phyloP scores from a whole-genome alignment of 2,113 vertebrate genomes.

The Myotis davidii region DNA sequence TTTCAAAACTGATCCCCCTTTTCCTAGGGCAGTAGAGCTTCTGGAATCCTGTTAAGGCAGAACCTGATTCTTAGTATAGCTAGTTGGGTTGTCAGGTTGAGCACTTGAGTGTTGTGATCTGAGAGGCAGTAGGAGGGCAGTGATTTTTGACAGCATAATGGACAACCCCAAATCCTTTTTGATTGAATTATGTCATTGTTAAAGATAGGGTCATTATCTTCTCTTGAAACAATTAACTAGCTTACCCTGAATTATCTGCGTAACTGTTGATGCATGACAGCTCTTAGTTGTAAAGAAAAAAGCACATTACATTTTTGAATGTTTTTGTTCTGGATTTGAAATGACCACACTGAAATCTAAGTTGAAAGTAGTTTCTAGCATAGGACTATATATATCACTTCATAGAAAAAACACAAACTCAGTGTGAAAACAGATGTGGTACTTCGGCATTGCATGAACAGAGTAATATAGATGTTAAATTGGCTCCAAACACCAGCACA shows the following conservation, averaged over 20 bases:
- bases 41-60: conserved; percentile 6
- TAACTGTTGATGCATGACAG: conserved; percentile 12
- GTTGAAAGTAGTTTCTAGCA: conserved; percentile 31
- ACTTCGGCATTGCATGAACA: conserved; percentile 42
- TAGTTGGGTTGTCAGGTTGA: conserved; percentile 34
- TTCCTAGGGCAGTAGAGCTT: not conserved
- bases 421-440: conserved; percentile 69
- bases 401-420: conserved; percentile 74
- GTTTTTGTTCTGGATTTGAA: conserved; percentile 63
- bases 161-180: conserved; percentile 57
- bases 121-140: conserved; percentile 19
- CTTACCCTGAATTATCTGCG: conserved; percentile 51
- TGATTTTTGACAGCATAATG: conserved; percentile 69
- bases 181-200: conserved; percentile 64
- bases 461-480: conserved; percentile 74
- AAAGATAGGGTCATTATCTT: conserved; percentile 55
- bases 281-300: conserved; percentile 4
- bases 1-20: not conserved
- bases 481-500: conserved; percentile 66
- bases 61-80: not conserved
- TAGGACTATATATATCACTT: conserved; percentile 35
- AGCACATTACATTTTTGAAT: not conserved
- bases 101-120: conserved; percentile 19
- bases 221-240: conserved; percentile 65
- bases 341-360: conserved; percentile 37